Base-by-base conservation (phyloP, 2,888 invertebrate genomes). In the Brenthis hecate region DNA sequence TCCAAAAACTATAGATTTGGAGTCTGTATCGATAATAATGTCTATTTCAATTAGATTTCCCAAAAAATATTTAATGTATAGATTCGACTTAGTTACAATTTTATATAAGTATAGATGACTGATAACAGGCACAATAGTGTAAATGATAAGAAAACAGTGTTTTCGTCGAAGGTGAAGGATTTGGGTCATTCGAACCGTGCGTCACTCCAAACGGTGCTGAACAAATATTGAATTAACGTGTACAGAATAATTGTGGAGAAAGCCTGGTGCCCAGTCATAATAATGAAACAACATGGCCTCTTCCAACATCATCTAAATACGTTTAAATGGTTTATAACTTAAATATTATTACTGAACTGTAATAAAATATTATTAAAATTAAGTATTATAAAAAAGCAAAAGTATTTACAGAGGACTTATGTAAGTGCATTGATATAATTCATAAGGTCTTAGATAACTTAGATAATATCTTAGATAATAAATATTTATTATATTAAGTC, bases 181-280 rank as follows among this genome's bases (percentile, higher is more conserved):
- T 68, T 75, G 70, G 71, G 73, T 67, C 65, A 67, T 68, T 76
- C 72, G 75, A 74, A 77, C 75, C 78, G 76, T 80, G 77, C 82
- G 83, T 81, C 78, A 76, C 77, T 75, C 75, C 76, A 78, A 85
- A 85, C 83, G 79, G 84, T 83, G 88, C 81, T 88, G 85, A 86
- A 84, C 86, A 82, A 92, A 92, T 91, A 91, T 92, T 91, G 87
- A 89, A 88, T 86, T 88, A 89, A 88, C 91, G 85, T 81, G 85
- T 77, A 80, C 85, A 74, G 87, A 90, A 91, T 90, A 87, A 90
- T 88, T 88, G 86, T 78, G 77, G 89, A 86, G 91, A 92, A 91
- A 91, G 91, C 84, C 80, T 75, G 77, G 65, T 70, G 71, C 73
- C 69, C 72, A 73, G 73, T 63, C 70, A 60, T 74, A 72, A 73